Base-by-base conservation (phyloP, 2,888 invertebrate genomes). In the Drepanosiphum platanoidis region DNA sequence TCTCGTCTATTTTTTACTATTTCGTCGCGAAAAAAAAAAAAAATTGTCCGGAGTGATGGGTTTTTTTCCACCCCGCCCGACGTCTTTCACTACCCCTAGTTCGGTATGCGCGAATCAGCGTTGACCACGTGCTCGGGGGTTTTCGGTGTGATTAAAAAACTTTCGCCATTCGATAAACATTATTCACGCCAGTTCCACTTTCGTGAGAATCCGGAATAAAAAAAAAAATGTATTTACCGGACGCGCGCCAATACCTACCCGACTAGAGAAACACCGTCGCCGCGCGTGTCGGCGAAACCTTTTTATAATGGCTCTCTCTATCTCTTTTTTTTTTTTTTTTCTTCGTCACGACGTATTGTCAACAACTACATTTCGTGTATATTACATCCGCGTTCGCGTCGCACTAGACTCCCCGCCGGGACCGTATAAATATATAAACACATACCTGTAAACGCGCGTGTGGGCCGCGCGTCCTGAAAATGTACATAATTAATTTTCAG, bases 401-500 rank as follows among this genome's bases (percentile, higher is more conserved):
- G n/a, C 61, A 61, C 61, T 61, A 9, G n/a, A n/a, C 61, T 61
- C 22, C 61, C 22, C 22, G n/a, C 61, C 61, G 8, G 0, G 9
- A 15, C n/a, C 61, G n/a, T 61, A 27, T 61, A 61, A 8, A 61
- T 9, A 61, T 27, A 61, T 61, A 61, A 7, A 22, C 22, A 13
- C 13, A 9, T 42, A 18, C 18, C 0, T 46, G 4, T 46, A 1
- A 18, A n/a, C n/a, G 7, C n/a, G 7, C 2, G n/a, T 58, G 58
- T 58, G 58, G n/a, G n/a, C n/a, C n/a, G n/a, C 7, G 7, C 18
- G n/a, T 61, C 9, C 61, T 61, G n/a, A 61, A 61, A 61, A 27
- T 61, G 61, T 61, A 61, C 61, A 61, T 3, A 22, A 80, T 80
- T 78, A 30, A 79, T 68, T 86, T 89, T 52, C 88, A 93, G 92